Conservation (phyloP, 2,888 invertebrate genomes). For the Dynastes grantii region DNA sequence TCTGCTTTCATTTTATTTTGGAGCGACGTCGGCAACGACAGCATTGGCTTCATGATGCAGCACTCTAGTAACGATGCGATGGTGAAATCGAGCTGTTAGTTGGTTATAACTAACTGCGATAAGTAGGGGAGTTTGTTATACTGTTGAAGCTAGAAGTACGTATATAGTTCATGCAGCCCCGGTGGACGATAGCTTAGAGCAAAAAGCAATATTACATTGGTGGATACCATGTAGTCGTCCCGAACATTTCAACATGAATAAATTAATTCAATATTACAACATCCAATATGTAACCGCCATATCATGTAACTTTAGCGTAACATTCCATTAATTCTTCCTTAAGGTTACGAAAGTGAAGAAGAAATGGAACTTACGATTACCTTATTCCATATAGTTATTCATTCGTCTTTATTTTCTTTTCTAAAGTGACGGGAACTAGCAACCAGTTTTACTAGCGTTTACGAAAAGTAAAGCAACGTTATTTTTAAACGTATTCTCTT, state of each 20-base stretch:
- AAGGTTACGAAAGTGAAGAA: too few species aligned
- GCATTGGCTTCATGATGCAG: background rate
- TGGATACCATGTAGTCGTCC: background rate
- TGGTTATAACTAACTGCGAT: background rate
- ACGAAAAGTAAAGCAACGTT: too few species aligned
- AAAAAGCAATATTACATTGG: background rate
- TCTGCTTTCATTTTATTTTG: slow-evolving; percentile 1
- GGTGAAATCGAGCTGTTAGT: background rate
- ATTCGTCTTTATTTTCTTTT: too few species aligned
- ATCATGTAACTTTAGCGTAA: background rate
- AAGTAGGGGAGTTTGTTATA: background rate
- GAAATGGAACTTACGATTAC: too few species aligned
- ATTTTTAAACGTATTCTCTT: too few species aligned
- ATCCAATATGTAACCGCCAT: background rate
- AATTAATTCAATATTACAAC: background rate
- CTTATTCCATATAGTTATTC: too few species aligned
- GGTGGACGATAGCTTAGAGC: background rate
- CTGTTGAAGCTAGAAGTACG: background rate
- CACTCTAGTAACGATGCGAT: background rate
- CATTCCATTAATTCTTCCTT: too few species aligned
- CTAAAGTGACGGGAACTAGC: too few species aligned
- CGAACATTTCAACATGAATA: background rate
- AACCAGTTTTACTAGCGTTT: too few species aligned
- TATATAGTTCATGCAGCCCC: background rate
- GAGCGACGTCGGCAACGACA: background rate